A percentile compares a stretch with the other conserved stretches of the same genome.
phyloP scores from a whole-genome alignment of 2,888 invertebrate species.

The Formica aserva region DNA sequence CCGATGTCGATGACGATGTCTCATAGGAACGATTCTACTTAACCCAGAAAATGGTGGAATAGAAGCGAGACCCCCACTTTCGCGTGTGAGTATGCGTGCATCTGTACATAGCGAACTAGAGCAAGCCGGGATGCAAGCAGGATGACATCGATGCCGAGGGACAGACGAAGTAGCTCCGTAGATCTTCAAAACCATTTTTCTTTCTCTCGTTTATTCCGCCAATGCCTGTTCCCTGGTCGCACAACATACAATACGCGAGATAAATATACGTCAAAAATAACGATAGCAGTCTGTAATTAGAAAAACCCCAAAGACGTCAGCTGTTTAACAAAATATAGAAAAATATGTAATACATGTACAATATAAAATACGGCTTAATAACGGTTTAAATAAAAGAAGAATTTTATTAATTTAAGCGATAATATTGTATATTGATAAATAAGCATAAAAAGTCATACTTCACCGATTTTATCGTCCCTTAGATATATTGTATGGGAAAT shows the following conservation, averaged over 20 bases:
- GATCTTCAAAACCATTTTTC: conserved; percentile 46
- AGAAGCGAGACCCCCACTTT: conserved; percentile 46
- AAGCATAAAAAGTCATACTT: too few relatives aligned
- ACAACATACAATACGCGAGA: conserved; percentile 30
- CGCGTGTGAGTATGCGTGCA: background rate
- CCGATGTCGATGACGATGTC: conserved; percentile 45
- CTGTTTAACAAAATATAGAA: background rate
- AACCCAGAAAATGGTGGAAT: conserved; percentile 66
- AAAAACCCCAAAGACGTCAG: background rate
- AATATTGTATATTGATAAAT: too few relatives aligned
- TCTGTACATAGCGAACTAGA: conserved; percentile 56
- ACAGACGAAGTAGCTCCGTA: conserved; percentile 60
- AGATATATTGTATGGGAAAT: too few relatives aligned
- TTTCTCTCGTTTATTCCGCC: background rate
- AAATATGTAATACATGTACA: background rate
- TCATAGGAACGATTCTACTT: conserved; percentile 64
- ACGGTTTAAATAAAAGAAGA: background rate
- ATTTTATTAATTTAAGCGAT: too few relatives aligned
- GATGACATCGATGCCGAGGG: conserved; percentile 62
- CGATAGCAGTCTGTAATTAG: conserved; percentile 9
- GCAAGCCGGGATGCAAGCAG: conserved; percentile 57
- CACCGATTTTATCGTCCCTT: too few relatives aligned
- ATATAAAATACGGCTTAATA: background rate
- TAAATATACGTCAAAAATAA: background rate
- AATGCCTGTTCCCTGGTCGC: conserved; percentile 21